These are phyloP conservation scores for Ormyrus labotus DNA, from an alignment of 2,888 invertebrate species.

Conservation along the genomic window DNA sequence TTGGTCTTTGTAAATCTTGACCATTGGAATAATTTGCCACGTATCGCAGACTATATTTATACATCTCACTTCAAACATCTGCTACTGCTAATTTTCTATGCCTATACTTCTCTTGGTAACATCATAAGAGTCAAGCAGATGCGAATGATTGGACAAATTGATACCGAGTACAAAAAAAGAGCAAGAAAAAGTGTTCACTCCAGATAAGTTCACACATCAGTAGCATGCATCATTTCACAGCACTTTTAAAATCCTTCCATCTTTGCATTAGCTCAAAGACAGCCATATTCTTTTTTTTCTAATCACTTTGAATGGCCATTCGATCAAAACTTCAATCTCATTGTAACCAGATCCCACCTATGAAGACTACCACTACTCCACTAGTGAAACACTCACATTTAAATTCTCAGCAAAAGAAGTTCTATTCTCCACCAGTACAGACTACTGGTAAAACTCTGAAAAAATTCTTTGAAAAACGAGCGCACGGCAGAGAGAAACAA, in stretches of 20 bases:
- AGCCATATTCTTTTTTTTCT: slow-evolving; percentile 54
- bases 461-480: background rate
- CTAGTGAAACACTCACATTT: background rate
- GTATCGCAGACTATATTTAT: slow-evolving; percentile 1
- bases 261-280: slow-evolving; percentile 20
- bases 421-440: background rate
- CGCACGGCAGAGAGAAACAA: background rate
- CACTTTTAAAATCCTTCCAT: slow-evolving; percentile 1
- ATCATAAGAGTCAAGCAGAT: slow-evolving; percentile 24
- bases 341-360: slow-evolving; percentile 37
- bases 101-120: background rate
- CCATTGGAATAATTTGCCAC: slow-evolving; percentile 31
- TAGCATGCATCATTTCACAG: background rate
- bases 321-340: slow-evolving; percentile 34
- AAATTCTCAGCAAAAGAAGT: background rate
- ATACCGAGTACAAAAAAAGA: slow-evolving; percentile 18
- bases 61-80: slow-evolving; percentile 29
- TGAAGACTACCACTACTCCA: slow-evolving; percentile 1
- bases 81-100: background rate
- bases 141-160: slow-evolving; percentile 26
- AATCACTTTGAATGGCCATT: slow-evolving; percentile 45
- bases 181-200: background rate
- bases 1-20: slow-evolving; percentile 37
- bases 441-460: background rate
- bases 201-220: background rate